Evolutionary conservation across 2,797 vertebrate genomes (phyloP).

Genomic region (Prionace glauca): DNA sequence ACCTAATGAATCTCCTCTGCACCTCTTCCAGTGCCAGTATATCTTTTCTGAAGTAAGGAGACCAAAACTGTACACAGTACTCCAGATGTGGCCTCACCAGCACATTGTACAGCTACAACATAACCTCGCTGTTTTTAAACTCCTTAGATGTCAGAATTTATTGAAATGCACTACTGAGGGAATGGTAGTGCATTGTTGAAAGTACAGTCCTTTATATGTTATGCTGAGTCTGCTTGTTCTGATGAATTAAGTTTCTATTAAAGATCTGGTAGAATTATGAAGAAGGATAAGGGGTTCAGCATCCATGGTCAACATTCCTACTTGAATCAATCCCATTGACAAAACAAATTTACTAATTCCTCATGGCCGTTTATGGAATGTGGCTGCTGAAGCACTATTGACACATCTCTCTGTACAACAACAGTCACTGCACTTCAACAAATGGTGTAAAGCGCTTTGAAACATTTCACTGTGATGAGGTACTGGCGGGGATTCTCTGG

Average conservation of each 20-base stretch:
- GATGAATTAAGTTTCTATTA: background rate
- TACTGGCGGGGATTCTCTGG: no score
- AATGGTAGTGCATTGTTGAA: background rate
- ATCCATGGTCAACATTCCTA: background rate
- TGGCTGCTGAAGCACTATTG: background rate
- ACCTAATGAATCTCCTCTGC: no score
- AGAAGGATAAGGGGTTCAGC: background rate
- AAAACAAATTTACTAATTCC: background rate
- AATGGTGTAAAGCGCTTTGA: background rate
- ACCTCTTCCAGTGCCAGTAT: no score
- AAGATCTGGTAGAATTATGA: background rate
- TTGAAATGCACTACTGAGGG: background rate
- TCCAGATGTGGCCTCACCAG: no score
- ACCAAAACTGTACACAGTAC: no score
- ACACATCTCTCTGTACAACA: background rate
- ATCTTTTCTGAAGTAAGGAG: no score
- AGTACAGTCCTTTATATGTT: background rate
- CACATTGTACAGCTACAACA: no score
- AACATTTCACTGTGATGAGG: background rate
- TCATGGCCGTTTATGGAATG: background rate
- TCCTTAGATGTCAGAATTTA: background rate
- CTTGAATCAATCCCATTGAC: background rate
- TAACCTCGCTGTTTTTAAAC: no score
- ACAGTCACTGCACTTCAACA: background rate
- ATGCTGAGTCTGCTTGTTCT: background rate